phyloP scores from a whole-genome alignment of 2,888 invertebrate species.

The Amiota mariae region DNA sequence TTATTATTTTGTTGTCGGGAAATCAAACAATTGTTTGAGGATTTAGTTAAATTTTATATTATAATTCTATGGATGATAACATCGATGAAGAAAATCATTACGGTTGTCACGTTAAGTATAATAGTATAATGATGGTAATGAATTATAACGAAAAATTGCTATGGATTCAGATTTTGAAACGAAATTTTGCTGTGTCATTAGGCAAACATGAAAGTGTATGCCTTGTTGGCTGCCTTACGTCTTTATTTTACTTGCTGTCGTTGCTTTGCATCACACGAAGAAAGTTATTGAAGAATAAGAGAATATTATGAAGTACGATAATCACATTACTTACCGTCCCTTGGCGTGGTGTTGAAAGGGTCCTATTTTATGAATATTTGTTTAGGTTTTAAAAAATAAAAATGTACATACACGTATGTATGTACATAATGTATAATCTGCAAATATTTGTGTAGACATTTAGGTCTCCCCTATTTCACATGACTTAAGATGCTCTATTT shows the following conservation, averaged over 20 bases:
- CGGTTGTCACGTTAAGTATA: not conserved
- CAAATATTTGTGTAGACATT: no score
- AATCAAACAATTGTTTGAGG: no score
- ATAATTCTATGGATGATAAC: no score
- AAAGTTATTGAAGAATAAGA: conserved; percentile 59
- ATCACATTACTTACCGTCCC: conserved; percentile 66
- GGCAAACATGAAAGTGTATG: conserved; percentile 55
- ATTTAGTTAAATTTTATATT: no score
- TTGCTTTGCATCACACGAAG: conserved; percentile 48
- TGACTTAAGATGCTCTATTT: no score
- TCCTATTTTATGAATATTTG: not conserved
- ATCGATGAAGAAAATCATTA: no score
- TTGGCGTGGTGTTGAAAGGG: not conserved
- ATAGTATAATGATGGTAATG: not conserved
- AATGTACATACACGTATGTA: no score
- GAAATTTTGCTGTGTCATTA: conserved; percentile 62
- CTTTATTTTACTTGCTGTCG: not conserved
- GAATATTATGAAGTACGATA: conserved; percentile 59
- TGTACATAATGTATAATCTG: no score
- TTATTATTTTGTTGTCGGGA: no score
- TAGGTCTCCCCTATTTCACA: no score
- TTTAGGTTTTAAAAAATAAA: not conserved
- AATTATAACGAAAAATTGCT: conserved; percentile 52
- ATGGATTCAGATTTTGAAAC: conserved; percentile 62
- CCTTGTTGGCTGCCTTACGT: not conserved